Conservation (phyloP, 2,113 vertebrate genomes). For the Athene cunicularia region DNA sequence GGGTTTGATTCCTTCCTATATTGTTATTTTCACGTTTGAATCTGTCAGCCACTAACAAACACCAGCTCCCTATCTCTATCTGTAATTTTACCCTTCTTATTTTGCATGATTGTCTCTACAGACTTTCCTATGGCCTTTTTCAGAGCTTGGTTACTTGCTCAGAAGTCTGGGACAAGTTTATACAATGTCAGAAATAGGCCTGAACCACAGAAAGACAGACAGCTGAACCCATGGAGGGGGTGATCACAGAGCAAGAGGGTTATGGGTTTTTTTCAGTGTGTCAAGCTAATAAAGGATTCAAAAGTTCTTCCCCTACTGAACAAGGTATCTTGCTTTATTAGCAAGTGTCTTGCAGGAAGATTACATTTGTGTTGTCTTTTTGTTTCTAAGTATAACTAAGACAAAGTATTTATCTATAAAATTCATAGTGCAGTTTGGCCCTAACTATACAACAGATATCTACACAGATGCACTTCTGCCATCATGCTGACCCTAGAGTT, state of each 20-base stretch:
- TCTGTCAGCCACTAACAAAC: background rate
- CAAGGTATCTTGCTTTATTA: background rate
- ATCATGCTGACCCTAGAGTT: background rate
- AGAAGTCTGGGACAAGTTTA: background rate
- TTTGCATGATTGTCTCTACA: background rate
- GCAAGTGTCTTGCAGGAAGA: background rate
- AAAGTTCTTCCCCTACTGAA: background rate
- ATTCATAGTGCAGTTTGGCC: background rate
- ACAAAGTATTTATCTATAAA: background rate
- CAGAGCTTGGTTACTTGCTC: background rate
- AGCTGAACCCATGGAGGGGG: background rate
- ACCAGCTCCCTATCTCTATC: background rate
- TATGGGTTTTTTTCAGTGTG: background rate
- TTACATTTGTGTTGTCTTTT: background rate
- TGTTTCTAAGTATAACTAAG: background rate
- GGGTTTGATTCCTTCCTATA: background rate
- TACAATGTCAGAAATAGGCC: background rate
- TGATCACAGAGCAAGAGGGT: background rate
- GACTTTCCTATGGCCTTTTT: background rate
- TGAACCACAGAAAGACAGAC: background rate
- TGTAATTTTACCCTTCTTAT: background rate
- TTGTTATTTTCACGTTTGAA: background rate
- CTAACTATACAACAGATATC: background rate
- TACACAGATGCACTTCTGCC: accelerated
- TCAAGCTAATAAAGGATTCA: background rate